phyloP scores from a whole-genome alignment of 2,888 invertebrate species.

The Drosophila mayaguana region DNA sequence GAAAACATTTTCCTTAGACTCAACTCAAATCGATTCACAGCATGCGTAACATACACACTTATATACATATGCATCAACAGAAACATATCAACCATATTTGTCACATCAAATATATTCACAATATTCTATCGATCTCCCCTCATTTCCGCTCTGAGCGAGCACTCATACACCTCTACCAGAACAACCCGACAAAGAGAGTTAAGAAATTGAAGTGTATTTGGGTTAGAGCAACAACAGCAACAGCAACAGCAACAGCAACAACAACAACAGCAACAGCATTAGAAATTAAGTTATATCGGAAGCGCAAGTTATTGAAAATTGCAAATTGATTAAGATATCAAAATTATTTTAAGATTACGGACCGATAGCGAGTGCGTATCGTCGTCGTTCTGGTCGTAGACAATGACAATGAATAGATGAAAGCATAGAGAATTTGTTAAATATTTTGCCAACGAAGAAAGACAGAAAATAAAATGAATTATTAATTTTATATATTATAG shows the following conservation, averaged over 20 bases:
- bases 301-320: conserved; percentile 27
- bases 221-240: conserved; percentile 1
- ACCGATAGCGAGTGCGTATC: conserved; percentile 29
- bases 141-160: conserved; percentile 39
- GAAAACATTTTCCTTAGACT: conserved; percentile 39
- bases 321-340: conserved; percentile 16
- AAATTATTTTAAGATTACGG: conserved; percentile 49
- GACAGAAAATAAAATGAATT: conserved; percentile 53
- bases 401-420: conserved; percentile 42
- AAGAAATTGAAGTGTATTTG: conserved; percentile 30
- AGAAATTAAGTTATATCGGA: conserved; percentile 47
- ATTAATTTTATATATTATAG: conserved; percentile 46
- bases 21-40: conserved; percentile 23
- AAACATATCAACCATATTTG: conserved; percentile 74
- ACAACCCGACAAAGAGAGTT: conserved; percentile 23
- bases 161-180: conserved; percentile 17
- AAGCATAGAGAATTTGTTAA: conserved; percentile 67
- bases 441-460: conserved; percentile 62
- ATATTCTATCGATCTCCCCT: neutral
- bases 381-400: conserved; percentile 28
- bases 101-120: conserved; percentile 20
- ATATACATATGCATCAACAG: conserved; percentile 62
- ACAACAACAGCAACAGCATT: conserved; percentile 26
- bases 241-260: conserved; percentile 9
- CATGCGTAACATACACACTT: conserved; percentile 39